A percentile compares a stretch with the other conserved stretches of the same genome.
phyloP scores from a whole-genome alignment of 2,888 invertebrate genomes.

The Drosophila mettleri region DNA sequence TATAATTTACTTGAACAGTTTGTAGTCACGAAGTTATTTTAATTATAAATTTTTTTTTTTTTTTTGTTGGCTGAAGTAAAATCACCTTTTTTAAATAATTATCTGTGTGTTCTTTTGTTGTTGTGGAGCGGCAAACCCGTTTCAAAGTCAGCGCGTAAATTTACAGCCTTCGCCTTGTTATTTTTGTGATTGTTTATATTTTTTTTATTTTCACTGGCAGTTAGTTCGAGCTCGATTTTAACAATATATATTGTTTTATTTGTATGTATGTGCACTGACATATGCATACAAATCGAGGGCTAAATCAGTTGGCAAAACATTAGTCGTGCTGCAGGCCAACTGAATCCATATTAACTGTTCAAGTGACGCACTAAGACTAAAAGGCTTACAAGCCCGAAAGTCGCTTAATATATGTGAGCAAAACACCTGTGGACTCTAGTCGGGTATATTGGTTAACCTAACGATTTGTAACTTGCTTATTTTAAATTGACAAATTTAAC shows the following conservation, averaged over 20 bases:
- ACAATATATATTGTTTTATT: neutral
- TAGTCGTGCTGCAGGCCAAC: constrained; percentile 17
- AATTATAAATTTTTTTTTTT: neutral
- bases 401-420: constrained; percentile 34
- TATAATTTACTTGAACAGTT: no score
- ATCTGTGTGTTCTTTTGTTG: constrained; percentile 1
- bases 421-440: neutral
- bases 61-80: constrained; percentile 35
- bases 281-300: neutral
- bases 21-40: neutral
- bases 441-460: constrained; percentile 8
- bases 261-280: constrained; percentile 9
- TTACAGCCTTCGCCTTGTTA: constrained; percentile 23
- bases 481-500: no score
- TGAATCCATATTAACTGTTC: constrained; percentile 48
- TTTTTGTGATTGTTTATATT: no score
- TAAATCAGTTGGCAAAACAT: constrained; percentile 15
- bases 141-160: constrained; percentile 17
- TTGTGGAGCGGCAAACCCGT: constrained; percentile 40
- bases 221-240: neutral
- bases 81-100: constrained; percentile 46
- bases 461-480: no score
- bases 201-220: neutral
- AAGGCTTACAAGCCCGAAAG: constrained; percentile 16
- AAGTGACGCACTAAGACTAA: constrained; percentile 62